phyloP scores from a whole-genome alignment of 2,113 vertebrate species.

The Ondatra zibethicus region DNA sequence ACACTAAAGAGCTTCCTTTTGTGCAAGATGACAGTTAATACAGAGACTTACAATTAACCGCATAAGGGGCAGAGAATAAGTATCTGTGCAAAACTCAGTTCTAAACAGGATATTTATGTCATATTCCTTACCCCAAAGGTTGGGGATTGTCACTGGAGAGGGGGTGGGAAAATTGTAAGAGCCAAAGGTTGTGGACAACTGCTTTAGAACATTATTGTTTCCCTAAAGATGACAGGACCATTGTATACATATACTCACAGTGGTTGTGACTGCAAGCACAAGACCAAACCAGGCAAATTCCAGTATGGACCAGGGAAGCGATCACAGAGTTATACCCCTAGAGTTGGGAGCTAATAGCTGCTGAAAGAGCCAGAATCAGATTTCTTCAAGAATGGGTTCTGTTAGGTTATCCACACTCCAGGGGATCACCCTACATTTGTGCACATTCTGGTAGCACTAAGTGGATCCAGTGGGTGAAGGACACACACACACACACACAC shows the following conservation, averaged over 20 bases:
- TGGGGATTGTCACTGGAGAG: background rate
- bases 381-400: background rate
- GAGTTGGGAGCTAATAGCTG: background rate
- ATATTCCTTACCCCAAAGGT: background rate
- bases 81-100: background rate
- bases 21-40: background rate
- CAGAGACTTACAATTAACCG: background rate
- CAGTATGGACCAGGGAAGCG: no score
- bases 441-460: background rate
- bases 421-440: no score
- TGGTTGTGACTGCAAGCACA: background rate
- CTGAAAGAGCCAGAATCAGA: no score
- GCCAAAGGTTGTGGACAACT: background rate
- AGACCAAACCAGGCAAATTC: background rate
- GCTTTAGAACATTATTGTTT: no score
- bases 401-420: background rate
- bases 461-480: background rate
- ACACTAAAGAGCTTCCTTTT: background rate
- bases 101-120: background rate
- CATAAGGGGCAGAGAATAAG: background rate
- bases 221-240: no score
- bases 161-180: background rate
- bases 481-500: no score
- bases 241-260: background rate
- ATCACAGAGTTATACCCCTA: background rate